Conservation (phyloP, 2,113 vertebrate species). For the Australoheros scitulus region DNA sequence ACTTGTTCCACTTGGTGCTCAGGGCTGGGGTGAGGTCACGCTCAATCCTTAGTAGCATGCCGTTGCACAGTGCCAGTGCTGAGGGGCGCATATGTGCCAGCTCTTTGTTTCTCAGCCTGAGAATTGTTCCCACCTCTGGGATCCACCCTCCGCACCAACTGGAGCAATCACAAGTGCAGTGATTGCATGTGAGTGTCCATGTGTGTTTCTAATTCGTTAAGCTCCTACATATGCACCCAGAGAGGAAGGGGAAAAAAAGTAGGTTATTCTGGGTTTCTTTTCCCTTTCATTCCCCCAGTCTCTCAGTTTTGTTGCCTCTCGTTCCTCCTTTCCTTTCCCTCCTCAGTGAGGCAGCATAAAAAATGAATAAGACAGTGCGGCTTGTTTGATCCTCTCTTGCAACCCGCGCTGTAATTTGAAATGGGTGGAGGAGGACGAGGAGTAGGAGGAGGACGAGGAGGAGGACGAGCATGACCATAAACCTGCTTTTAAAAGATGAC, state of each 20-base stretch:
- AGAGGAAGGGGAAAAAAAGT: slow-evolving; percentile 53
- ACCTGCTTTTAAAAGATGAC: slow-evolving; percentile 37
- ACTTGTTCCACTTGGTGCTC: slow-evolving; percentile 26
- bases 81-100: neutral
- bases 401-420: slow-evolving; percentile 42
- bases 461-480: neutral
- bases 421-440: neutral
- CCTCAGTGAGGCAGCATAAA: slow-evolving; percentile 45
- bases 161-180: slow-evolving; percentile 33
- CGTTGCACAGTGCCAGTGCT: neutral
- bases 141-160: neutral
- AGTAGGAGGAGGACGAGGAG: neutral
- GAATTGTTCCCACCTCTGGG: slow-evolving; percentile 17
- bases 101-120: neutral
- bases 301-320: slow-evolving; percentile 44
- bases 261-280: slow-evolving; percentile 53
- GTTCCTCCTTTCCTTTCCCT: slow-evolving; percentile 17
- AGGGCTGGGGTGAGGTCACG: neutral
- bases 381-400: slow-evolving; percentile 50
- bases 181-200: slow-evolving; percentile 13
- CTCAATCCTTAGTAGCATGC: neutral
- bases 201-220: slow-evolving; percentile 41
- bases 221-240: slow-evolving; percentile 21
- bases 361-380: slow-evolving; percentile 58
- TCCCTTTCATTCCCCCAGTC: slow-evolving; percentile 5